Conservation (phyloP, 2,113 vertebrate genomes). For the Corydoras maculifer region DNA sequence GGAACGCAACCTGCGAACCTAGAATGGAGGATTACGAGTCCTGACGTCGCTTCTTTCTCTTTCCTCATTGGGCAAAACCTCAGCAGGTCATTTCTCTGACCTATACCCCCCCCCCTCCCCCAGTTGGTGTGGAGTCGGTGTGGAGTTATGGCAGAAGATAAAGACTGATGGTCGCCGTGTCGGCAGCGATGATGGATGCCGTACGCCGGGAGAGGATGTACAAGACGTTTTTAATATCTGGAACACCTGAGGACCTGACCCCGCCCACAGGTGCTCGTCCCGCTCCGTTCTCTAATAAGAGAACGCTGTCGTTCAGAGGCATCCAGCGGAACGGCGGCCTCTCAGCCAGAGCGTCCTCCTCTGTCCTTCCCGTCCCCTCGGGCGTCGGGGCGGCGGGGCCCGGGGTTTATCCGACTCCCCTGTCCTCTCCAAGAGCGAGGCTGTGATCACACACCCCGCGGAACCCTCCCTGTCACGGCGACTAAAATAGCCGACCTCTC, state of each 20-base stretch:
- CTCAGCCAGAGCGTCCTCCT: neutral
- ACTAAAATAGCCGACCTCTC: constrained; percentile 22
- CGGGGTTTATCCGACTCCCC: constrained; percentile 15
- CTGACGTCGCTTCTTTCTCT: too few relatives aligned
- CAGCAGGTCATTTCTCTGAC: too few relatives aligned
- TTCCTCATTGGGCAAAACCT: too few relatives aligned
- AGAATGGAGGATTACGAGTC: too few relatives aligned
- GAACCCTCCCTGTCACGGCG: neutral
- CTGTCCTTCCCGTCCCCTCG: constrained; percentile 19
- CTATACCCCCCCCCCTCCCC: too few relatives aligned
- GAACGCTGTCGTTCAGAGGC: neutral
- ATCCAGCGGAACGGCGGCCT: neutral
- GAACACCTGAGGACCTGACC: neutral
- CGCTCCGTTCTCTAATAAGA: neutral
- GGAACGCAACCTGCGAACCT: too few relatives aligned
- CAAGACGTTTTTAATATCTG: too few relatives aligned
- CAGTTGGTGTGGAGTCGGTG: too few relatives aligned
- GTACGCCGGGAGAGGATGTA: too few relatives aligned
- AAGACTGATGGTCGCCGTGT: too few relatives aligned
- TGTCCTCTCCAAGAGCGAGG: neutral
- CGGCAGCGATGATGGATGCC: too few relatives aligned
- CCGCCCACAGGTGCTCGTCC: neutral
- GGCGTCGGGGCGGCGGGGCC: neutral
- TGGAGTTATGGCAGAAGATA: too few relatives aligned
- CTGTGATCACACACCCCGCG: constrained; percentile 10